Percentiles rank a stretch among this genome's conserved stretches.
These are phyloP conservation scores for Aphrophora alni DNA, from an alignment of 2,888 invertebrate species.

Conservation along the genomic window DNA sequence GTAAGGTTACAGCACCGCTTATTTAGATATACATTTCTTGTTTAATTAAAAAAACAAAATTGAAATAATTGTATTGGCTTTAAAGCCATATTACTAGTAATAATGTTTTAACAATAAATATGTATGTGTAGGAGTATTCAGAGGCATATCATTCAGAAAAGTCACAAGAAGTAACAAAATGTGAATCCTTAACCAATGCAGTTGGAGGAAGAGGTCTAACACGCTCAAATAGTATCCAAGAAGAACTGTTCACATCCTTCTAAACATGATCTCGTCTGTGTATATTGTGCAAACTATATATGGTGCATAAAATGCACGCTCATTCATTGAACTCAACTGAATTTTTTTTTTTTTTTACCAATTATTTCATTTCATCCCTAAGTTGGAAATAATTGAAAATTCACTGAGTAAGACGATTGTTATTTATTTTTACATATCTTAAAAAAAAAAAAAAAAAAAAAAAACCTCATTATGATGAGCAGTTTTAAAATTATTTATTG, in stretches of 20 bases:
- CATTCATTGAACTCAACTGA: not conserved
- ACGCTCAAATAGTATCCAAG: slow-evolving; percentile 84
- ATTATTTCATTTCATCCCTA: not conserved
- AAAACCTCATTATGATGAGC: not conserved
- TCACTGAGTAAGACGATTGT: not conserved
- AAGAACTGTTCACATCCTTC: slow-evolving; percentile 68
- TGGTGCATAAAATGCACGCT: not conserved
- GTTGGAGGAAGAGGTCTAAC: slow-evolving; percentile 66
- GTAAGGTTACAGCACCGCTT: no score
- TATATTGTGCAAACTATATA: not conserved
- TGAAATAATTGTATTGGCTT: no score
- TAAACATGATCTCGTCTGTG: not conserved
- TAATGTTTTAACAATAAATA: no score
- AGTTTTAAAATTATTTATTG: not conserved
- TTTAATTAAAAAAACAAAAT: no score
- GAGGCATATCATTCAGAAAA: slow-evolving; percentile 80
- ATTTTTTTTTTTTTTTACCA: not conserved
- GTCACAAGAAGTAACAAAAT: slow-evolving; percentile 65
- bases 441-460: no score
- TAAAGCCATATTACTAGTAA: no score
- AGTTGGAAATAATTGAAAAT: not conserved
- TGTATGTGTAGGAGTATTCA: slow-evolving; percentile 71
- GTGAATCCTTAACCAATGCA: slow-evolving; percentile 64
- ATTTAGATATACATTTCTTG: no score
- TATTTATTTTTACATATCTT: not conserved